Percentiles rank a stretch among this genome's conserved stretches.
phyloP scores from a whole-genome alignment of 2,888 invertebrate genomes.

The Synanthedon vespiformis region DNA sequence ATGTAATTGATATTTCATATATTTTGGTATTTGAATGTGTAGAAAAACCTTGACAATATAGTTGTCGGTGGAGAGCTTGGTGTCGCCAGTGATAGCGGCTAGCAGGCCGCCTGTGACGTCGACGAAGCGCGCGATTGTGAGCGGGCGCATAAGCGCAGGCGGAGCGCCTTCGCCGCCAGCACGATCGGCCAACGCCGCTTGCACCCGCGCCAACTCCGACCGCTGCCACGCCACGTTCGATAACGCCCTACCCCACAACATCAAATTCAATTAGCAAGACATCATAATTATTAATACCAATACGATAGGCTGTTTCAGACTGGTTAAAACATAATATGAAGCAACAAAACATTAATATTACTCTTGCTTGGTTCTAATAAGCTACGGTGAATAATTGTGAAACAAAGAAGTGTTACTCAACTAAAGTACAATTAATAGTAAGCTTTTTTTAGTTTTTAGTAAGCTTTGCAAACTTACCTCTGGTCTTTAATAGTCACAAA shows the following conservation, averaged over 20 bases:
- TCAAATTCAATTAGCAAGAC: neutral
- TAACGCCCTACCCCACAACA: constrained; percentile 23
- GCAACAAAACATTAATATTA: neutral
- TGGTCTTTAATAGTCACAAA: constrained; percentile 55
- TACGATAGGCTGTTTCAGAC: neutral
- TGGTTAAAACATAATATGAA: neutral
- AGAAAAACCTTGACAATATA: constrained; percentile 48
- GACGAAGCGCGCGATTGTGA: constrained; percentile 59
- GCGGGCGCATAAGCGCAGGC: constrained; percentile 41
- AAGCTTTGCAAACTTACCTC: constrained; percentile 25
- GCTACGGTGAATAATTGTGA: too few species aligned
- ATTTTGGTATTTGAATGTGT: too few species aligned
- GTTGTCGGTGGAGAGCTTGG: constrained; percentile 47
- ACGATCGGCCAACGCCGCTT: constrained; percentile 13
- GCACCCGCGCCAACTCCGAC: constrained; percentile 20
- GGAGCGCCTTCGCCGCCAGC: constrained; percentile 19
- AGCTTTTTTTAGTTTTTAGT: too few species aligned
- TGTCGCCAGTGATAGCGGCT: constrained; percentile 20
- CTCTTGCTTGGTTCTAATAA: too few species aligned
- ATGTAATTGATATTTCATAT: too few species aligned
- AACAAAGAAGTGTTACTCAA: too few species aligned
- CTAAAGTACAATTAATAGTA: too few species aligned
- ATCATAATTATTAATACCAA: neutral
- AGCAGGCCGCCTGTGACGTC: constrained; percentile 40
- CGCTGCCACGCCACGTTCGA: constrained; percentile 49